Base-by-base conservation (phyloP, 2,113 vertebrate species). In the Charina bottae region DNA sequence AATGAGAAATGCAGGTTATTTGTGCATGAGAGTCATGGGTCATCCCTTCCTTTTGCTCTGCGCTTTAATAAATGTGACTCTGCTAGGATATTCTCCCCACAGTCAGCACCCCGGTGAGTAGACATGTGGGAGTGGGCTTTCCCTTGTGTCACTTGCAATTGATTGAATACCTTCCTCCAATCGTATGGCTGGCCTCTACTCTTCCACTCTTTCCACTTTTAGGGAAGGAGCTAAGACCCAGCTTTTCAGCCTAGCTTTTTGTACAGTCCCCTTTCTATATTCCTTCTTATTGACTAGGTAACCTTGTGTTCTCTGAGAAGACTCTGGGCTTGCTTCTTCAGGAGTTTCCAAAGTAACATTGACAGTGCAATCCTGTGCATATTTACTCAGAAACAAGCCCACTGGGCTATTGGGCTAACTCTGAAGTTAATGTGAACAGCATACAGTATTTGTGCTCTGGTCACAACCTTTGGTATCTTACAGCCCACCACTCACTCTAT, bases 1-100 rank as follows among this genome's bases (percentile, higher is more conserved):
- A 95, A 93, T 85, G 72, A 87, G 92, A 93, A 93, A 26, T 68
- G 56, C 87, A 90, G 13, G 9, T 58, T 85, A 55, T 92, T 72
- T 92, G 83, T 87, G 59, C 49, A 42, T 68, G 60, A 26, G 60
- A 60, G 26, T 85, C 78, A 28, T n/a, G 72, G 9, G 56, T n/a
- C 59, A 7, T 5, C 88, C 33, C 93, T 92, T 93, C 89, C 85
- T 91, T 92, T 13, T 46, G 87, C 2, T 9, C 64, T 11, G 85
- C 85, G n/a, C 56, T 95, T 86, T 84, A 60, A 89, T 54, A 95
- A 68, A 60, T 12, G 28, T 15, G 56, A 78, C 37, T 49, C 17
- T 87, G 90, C 83, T 0, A 3, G 49, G 42, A 55, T 42, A 90
- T 85, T 49, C 42, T 89, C 23, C 68, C n/a, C n/a, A 72, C n/a